These are phyloP conservation scores for Australoheros scitulus DNA, from an alignment of 2,113 vertebrate genomes.

Conservation along the genomic window DNA sequence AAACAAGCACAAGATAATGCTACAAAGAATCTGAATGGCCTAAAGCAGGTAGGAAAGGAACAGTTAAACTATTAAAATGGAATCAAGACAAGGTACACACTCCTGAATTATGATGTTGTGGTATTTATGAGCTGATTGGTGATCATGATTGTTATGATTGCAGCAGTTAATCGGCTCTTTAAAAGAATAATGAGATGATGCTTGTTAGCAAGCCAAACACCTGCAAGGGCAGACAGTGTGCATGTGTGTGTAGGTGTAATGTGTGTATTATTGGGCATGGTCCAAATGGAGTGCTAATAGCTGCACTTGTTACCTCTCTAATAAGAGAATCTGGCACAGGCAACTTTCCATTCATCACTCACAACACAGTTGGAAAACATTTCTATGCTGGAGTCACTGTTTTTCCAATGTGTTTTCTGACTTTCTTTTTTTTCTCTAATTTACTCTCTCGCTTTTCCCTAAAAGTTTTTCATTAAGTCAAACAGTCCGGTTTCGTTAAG, in stretches of 20 bases:
- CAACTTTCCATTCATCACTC: constrained; percentile 16
- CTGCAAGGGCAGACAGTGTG: constrained; percentile 68
- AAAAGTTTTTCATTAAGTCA: neutral
- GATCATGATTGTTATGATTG: constrained; percentile 54
- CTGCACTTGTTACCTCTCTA: constrained; percentile 50
- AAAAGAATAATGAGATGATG: constrained; percentile 72
- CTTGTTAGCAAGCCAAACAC: constrained; percentile 72
- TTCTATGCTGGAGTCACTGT: neutral
- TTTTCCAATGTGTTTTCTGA: neutral
- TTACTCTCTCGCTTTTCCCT: neutral
- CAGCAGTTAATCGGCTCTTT: constrained; percentile 66
- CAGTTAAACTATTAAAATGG: constrained; percentile 34
- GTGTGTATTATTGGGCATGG: constrained; percentile 45
- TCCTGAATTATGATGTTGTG: constrained; percentile 57
- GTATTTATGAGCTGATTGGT: constrained; percentile 64
- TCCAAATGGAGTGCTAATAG: constrained; percentile 61
- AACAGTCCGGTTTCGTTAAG: neutral
- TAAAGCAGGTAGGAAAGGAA: constrained; percentile 6
- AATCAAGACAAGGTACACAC: constrained; percentile 25
- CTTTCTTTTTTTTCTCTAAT: neutral
- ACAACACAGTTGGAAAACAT: constrained; percentile 1
- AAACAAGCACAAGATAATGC: neutral
- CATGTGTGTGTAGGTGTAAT: constrained; percentile 34
- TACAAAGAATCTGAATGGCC: constrained; percentile 14
- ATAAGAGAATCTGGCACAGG: constrained; percentile 56